Evolutionary conservation across 2,113 vertebrate species (phyloP).

Genomic region (Cyanoramphus novaezelandiae): DNA sequence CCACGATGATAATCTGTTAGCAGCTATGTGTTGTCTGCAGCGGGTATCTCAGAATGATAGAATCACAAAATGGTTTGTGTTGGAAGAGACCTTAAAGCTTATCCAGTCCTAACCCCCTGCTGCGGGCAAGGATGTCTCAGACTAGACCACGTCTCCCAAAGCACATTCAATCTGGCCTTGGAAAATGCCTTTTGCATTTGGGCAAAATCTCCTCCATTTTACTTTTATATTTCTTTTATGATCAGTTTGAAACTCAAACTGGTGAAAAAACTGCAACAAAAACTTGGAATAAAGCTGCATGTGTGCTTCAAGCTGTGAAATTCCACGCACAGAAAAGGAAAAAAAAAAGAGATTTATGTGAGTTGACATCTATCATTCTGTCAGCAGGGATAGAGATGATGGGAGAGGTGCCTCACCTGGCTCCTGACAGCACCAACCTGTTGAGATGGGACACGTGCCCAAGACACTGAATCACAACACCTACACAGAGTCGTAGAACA

Average conservation of each 20-base stretch:
- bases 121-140: neutral
- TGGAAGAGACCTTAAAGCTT: neutral
- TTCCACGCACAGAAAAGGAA: neutral
- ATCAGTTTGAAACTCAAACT: neutral
- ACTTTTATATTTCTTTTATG: rapidly evolving
- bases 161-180: neutral
- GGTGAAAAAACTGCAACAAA: neutral
- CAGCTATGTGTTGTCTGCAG: neutral
- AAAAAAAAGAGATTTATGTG: neutral
- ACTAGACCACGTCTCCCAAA: neutral
- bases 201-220: neutral
- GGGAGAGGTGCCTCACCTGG: neutral
- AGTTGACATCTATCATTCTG: neutral
- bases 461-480: neutral
- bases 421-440: neutral
- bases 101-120: neutral
- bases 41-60: neutral
- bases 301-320: neutral
- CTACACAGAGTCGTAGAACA: neutral
- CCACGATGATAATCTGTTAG: neutral
- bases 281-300: neutral
- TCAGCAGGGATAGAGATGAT: neutral
- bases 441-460: neutral
- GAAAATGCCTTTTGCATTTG: neutral
- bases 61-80: neutral